Percentiles rank a stretch among this genome's conserved stretches.
phyloP scores from a whole-genome alignment of 2,797 vertebrate genomes.

The Eidolon dupreanum region DNA sequence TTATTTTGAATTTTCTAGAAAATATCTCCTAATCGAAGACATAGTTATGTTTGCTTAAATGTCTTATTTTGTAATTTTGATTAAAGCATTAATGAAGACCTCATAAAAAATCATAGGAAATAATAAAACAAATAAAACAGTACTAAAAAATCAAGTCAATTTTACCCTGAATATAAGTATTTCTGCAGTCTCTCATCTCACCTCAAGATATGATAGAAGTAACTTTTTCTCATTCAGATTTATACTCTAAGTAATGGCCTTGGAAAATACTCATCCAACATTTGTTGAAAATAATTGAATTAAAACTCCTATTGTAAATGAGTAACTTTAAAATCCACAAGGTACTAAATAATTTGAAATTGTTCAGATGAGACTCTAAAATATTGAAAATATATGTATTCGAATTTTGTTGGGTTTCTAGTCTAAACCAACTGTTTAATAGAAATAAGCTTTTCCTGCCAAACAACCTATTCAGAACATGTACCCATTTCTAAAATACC shows the following conservation, averaged over 20 bases:
- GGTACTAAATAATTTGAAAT: background rate
- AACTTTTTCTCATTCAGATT: background rate
- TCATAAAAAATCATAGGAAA: background rate
- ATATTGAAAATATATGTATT: background rate
- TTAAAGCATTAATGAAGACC: background rate
- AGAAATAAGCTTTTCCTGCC: background rate
- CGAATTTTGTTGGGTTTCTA: background rate
- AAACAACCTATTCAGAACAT: background rate
- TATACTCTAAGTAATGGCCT: background rate
- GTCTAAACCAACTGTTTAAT: background rate
- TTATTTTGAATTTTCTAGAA: background rate
- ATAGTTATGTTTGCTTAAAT: background rate
- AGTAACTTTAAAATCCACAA: background rate
- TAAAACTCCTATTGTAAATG: background rate
- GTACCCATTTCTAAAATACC: background rate
- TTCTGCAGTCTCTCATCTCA: background rate
- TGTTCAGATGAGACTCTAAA: background rate
- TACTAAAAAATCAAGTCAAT: background rate
- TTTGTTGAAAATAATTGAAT: background rate
- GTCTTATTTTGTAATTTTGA: constrained; percentile 30
- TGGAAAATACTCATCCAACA: background rate
- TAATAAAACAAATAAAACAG: background rate
- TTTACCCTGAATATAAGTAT: background rate
- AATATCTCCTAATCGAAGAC: background rate
- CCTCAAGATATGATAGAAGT: background rate